These are phyloP conservation scores for Odontomachus brunneus DNA, from an alignment of 1,140 invertebrate genomes.

Conservation along the genomic window DNA sequence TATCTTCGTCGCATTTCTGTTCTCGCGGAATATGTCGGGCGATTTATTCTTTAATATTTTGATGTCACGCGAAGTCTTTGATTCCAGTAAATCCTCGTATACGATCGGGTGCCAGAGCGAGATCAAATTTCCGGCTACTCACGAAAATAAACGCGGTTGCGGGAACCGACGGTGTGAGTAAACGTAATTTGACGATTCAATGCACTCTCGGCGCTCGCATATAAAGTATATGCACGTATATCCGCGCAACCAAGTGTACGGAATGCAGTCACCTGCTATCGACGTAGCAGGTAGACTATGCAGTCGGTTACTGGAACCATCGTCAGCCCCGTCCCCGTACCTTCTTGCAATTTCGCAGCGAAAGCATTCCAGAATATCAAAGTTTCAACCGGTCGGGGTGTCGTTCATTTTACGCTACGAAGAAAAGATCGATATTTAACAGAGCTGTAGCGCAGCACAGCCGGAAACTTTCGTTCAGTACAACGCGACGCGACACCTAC, in stretches of 20 bases:
- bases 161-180: constrained; percentile 41
- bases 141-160: constrained; percentile 25
- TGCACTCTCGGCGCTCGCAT: constrained; percentile 44
- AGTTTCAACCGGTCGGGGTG: constrained; percentile 32
- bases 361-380: constrained; percentile 51
- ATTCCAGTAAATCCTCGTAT: constrained; percentile 38
- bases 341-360: constrained; percentile 30
- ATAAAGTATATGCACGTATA: constrained; percentile 53
- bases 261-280: constrained; percentile 58
- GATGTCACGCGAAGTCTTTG: constrained; percentile 21
- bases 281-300: constrained; percentile 55
- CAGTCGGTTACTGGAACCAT: constrained; percentile 60
- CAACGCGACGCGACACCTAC: background rate
- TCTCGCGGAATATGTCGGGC: background rate
- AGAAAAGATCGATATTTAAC: constrained; percentile 38
- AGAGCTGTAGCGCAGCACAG: background rate
- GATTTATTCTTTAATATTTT: constrained; percentile 44
- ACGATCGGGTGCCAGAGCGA: constrained; percentile 3
- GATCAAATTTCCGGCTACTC: constrained; percentile 51
- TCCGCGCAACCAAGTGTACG: constrained; percentile 46
- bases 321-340: constrained; percentile 34
- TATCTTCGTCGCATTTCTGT: background rate
- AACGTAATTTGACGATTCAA: constrained; percentile 68
- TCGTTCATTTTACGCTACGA: constrained; percentile 32
- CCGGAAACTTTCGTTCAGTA: background rate